Evolutionary conservation across 1,140 invertebrate genomes (phyloP).

Genomic region (Thaumetopoea pityocampa): DNA sequence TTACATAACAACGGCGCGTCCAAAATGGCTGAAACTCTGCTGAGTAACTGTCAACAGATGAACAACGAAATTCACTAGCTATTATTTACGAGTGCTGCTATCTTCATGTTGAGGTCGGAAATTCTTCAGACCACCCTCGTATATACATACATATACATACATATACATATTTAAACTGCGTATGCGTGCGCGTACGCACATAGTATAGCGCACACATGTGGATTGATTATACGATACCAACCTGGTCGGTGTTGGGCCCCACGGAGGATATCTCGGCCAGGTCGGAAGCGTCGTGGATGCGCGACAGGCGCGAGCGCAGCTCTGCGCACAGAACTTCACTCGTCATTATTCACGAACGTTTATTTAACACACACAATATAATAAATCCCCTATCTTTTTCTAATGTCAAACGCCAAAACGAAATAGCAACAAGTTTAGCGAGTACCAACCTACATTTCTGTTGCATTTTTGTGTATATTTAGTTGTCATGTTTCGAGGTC

Average conservation of each 20-base stretch:
- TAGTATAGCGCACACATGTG: too few relatives aligned
- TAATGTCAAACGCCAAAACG: too few relatives aligned
- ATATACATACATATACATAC: too few relatives aligned
- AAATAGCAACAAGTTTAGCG: neutral
- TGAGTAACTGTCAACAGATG: neutral
- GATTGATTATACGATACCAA: conserved; percentile 38
- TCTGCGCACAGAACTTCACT: conserved; percentile 73
- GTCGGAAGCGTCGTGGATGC: conserved; percentile 82
- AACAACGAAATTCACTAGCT: neutral
- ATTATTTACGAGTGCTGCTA: neutral
- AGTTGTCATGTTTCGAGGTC: too few relatives aligned
- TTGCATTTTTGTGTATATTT: too few relatives aligned
- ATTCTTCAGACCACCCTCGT: too few relatives aligned
- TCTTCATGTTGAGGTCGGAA: too few relatives aligned
- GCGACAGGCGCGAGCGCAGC: conserved; percentile 79
- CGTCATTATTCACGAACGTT: conserved; percentile 46
- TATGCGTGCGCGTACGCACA: too few relatives aligned
- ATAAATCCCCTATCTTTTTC: neutral
- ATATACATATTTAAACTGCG: too few relatives aligned
- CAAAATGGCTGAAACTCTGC: neutral
- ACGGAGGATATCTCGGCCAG: conserved; percentile 75
- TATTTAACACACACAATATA: neutral
- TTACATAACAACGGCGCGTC: too few relatives aligned
- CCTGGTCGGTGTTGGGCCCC: conserved; percentile 71
- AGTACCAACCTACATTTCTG: neutral